A percentile compares a stretch with the other conserved stretches of the same genome.
Evolutionary conservation across 2,797 vertebrate genomes (phyloP).

Genomic region (Micropoecilia bifurca): DNA sequence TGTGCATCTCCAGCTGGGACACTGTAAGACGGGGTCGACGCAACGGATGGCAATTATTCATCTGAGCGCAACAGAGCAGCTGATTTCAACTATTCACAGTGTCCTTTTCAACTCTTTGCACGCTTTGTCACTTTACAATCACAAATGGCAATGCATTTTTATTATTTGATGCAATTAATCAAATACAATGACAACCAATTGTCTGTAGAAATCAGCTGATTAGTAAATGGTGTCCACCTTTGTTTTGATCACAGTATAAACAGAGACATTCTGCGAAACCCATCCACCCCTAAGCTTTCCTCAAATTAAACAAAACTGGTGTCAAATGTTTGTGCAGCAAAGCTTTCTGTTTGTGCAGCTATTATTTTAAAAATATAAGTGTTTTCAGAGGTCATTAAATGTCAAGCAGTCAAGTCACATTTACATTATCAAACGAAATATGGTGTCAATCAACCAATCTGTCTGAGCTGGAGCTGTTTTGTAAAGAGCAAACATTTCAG

Average conservation of each 20-base stretch:
- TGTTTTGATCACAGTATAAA: neutral
- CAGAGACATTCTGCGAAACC: neutral
- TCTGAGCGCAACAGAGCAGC: neutral
- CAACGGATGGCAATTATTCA: neutral
- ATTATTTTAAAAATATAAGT: too few relatives aligned
- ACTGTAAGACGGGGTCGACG: constrained; percentile 72
- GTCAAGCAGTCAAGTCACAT: too few relatives aligned
- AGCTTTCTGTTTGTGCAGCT: too few relatives aligned
- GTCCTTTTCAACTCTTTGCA: neutral
- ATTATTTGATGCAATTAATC: neutral
- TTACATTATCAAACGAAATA: too few relatives aligned
- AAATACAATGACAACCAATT: neutral
- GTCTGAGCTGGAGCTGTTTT: neutral
- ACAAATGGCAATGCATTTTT: neutral
- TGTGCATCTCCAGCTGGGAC: constrained; percentile 88
- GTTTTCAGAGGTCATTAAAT: too few relatives aligned
- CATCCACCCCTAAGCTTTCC: too few relatives aligned
- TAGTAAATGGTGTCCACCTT: neutral
- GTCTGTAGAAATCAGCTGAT: neutral
- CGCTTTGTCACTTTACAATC: neutral
- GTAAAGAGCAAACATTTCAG: neutral
- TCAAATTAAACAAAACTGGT: too few relatives aligned
- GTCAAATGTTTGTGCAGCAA: too few relatives aligned
- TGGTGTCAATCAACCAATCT: neutral
- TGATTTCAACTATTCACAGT: neutral